Percentiles rank a stretch among this genome's conserved stretches.
Evolutionary conservation across 2,888 invertebrate species (phyloP).

Genomic region (Acanthopleura granulata): DNA sequence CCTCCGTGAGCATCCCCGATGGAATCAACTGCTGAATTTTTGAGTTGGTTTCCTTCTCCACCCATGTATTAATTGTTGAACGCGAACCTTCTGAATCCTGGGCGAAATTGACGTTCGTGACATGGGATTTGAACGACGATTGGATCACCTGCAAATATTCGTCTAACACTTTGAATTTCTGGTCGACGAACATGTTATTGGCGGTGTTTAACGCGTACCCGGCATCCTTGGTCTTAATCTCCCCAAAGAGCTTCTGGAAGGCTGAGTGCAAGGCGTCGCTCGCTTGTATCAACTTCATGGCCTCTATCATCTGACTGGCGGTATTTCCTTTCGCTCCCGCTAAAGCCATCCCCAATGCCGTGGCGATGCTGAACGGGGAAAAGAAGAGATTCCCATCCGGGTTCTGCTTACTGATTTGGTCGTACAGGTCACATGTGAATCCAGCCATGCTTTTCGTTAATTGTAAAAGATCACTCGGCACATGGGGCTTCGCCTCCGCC

Average conservation of each 20-base stretch:
- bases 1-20: conserved; percentile 67
- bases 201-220: conserved; percentile 50
- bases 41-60: conserved; percentile 82
- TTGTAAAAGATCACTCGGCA: not conserved
- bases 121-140: conserved; percentile 42
- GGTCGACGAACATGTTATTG: conserved; percentile 52
- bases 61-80: conserved; percentile 83
- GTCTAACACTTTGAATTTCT: conserved; percentile 37
- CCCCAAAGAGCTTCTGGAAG: conserved; percentile 36
- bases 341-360: conserved; percentile 68
- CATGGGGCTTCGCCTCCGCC: not conserved
- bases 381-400: conserved; percentile 48
- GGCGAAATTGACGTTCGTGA: conserved; percentile 61
- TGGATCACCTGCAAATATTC: conserved; percentile 43
- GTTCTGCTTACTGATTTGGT: conserved; percentile 29
- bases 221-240: conserved; percentile 31
- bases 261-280: conserved; percentile 31
- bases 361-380: conserved; percentile 69
- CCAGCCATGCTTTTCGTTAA: not conserved
- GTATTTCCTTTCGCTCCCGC: conserved; percentile 68
- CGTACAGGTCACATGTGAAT: not conserved
- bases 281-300: conserved; percentile 33
- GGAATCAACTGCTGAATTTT: conserved; percentile 85
- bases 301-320: conserved; percentile 51
- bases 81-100: conserved; percentile 63